A percentile compares a stretch with the other conserved stretches of the same genome.
These are phyloP conservation scores for Pituophis catenifer DNA, from an alignment of 2,113 vertebrate genomes.

Conservation along the genomic window DNA sequence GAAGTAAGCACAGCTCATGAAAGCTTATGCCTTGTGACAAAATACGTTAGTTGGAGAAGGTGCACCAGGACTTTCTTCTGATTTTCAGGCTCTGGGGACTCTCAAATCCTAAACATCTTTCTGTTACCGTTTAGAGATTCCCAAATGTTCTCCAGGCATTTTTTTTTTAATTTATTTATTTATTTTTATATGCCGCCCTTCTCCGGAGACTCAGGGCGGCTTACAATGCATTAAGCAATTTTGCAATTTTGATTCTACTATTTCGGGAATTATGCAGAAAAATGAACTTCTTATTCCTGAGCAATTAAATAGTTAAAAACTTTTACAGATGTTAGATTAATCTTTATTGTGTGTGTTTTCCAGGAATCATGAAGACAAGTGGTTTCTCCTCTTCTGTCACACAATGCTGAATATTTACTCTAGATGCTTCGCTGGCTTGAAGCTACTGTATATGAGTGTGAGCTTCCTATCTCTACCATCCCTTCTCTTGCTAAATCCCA, in stretches of 20 bases:
- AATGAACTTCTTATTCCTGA: neutral
- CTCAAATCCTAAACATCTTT: neutral
- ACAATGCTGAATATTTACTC: neutral
- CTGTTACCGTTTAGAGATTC: neutral
- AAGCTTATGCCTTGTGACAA: neutral
- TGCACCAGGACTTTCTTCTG: neutral
- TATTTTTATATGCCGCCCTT: too few relatives aligned
- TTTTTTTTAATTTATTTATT: too few relatives aligned
- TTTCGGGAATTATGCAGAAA: neutral
- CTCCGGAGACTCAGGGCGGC: too few relatives aligned
- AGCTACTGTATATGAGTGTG: neutral
- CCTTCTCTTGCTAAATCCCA: neutral
- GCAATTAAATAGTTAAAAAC: neutral
- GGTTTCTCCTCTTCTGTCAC: accelerated
- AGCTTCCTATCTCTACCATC: neutral
- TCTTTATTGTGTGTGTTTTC: neutral
- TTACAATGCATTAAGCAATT: too few relatives aligned
- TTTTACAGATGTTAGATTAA: neutral
- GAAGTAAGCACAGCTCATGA: neutral
- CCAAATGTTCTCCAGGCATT: neutral
- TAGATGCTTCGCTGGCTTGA: neutral
- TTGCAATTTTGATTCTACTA: neutral
- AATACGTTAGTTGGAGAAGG: neutral
- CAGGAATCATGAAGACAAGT: neutral
- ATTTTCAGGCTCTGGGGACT: neutral